Evolutionary conservation across 2,113 vertebrate genomes (phyloP).

Genomic region (Nycticryphes semicollaris): DNA sequence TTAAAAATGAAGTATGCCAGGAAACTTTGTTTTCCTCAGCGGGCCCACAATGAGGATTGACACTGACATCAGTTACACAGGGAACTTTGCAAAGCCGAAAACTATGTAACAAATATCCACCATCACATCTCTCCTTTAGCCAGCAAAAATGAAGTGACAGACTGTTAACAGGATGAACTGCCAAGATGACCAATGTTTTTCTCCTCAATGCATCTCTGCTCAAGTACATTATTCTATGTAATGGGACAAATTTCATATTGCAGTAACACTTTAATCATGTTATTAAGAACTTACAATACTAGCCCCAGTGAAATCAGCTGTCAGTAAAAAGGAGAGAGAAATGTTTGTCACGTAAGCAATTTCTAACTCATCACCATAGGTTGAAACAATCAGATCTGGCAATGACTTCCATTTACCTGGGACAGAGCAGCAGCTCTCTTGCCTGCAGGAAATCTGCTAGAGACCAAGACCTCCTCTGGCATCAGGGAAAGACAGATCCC

Average conservation of each 20-base stretch:
- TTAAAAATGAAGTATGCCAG: neutral
- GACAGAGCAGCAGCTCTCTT: neutral
- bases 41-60: neutral
- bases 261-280: neutral
- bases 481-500: neutral
- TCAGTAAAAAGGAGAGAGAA: neutral
- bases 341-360: accelerated
- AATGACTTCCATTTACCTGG: neutral
- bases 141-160: neutral
- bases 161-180: neutral
- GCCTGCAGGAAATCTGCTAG: neutral
- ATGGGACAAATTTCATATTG: neutral
- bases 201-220: neutral
- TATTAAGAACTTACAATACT: neutral
- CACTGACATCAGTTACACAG: neutral
- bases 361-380: neutral
- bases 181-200: neutral
- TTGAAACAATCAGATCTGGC: neutral
- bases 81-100: neutral
- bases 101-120: neutral
- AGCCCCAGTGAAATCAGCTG: neutral
- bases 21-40: neutral
- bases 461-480: neutral
- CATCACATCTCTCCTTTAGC: neutral
- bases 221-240: neutral